Base-by-base conservation (phyloP, 1,140 invertebrate species). In the Brachionus rotundiformis region DNA sequence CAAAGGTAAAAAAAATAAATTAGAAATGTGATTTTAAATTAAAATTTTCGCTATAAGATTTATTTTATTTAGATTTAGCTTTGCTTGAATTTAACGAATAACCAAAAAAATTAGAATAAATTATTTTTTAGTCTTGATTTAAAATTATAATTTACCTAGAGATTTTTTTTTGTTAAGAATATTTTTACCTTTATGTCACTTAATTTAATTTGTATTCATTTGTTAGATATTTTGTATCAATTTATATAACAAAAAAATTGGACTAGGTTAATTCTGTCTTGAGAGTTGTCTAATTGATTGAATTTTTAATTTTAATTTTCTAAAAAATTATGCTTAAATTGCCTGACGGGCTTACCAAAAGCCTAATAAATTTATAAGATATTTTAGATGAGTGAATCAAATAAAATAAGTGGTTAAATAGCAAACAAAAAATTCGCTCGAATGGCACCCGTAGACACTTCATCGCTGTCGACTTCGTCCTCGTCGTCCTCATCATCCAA, bases 41-140 rank as follows among this genome's bases (percentile, higher is more conserved):
- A 6, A 68, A 68, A 68, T 33, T 68, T 39, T 68, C 63, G 31
- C 16, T 33, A 6, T 68, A 31, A 33, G 11, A 36, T 36, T 23
- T 33, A 19, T 54, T 36, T 68, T 16, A 27, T 4, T 61, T 61
- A 7, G 3, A 41, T 36, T 19, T 36, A 19, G 27, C 16, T 36
- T 68, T 36, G 63, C 31, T 68, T 68, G 27, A 36, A 63, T 29
- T 59, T n/a, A 29, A 29, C 29, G 61, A 63, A 63, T 63, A 63
- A 63, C 61, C 61, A 63, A 63, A 63, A n/a, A 36, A 68, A 68
- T 68, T 68, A 68, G 63, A 68, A 68, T 68, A 68, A 68, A 68
- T 68, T 68, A 68, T 68, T 68, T 33, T 61, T 33, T 68, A 23
- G 19, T 63, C 29, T 63, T 33, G 61, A 63, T 68, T 68, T 68